Base-by-base conservation (phyloP, 2,797 vertebrate species). In the Florisuga fusca region DNA sequence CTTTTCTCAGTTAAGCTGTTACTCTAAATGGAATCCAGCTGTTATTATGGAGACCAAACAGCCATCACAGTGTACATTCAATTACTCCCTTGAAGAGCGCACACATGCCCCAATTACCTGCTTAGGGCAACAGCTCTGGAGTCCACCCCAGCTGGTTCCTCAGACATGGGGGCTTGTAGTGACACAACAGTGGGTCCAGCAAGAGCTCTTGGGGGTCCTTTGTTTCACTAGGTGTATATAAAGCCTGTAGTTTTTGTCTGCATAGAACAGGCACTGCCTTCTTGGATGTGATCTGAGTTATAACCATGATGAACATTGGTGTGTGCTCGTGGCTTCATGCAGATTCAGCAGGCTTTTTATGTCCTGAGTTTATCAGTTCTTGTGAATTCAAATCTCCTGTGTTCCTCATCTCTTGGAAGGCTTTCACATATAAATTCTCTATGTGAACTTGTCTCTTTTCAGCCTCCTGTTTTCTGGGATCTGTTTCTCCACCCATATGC, bases 71-170 rank as follows among this genome's bases (percentile, higher is more conserved):
- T 5, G 25, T 55, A 31, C 25, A 21, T 84, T 72, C 33, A 68
- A 1, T 43, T 61, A 21, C 12, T 86, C 34, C 22, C 45, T 67
- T 57, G 50, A 41, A 43, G 19, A 8, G 8, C 18, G 23, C 25
- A 29, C n/a, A 43, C 20, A 16, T 25, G 25, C 11, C 84, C 25
- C 38, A 54, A 4, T 67, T 53, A 77, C 25, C 64, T 57, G 26
- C 21, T 43, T 43, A 16, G 15, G 50, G 31, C 19, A 77, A 16
- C 18, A 54, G 33, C 26, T 29, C 3, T 10, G 53, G 17, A 21
- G 3, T 5, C 0, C 0, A 38, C 15, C 25, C n/a, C 64, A 59
- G 4, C 17, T 67, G 36, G 8, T 43, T 87, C 45, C 23, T 83
- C 45, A 68, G 62, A 36, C 46, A 33, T 9, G 17, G 64, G 74